A percentile compares a stretch with the other conserved stretches of the same genome.
These are phyloP conservation scores for Epicauta chinensis DNA, from an alignment of 1,140 invertebrate genomes.

Conservation along the genomic window DNA sequence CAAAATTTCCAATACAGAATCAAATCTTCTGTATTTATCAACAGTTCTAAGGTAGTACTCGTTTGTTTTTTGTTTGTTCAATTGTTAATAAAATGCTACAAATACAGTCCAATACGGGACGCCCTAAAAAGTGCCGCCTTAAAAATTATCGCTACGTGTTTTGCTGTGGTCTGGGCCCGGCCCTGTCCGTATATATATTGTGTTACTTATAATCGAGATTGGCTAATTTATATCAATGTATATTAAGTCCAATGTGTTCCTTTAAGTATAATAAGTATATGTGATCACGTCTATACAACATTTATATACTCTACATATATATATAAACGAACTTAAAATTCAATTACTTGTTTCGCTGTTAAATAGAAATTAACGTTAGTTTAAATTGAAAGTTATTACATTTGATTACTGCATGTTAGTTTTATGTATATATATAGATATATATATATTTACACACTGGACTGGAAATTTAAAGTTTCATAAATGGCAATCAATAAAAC, in stretches of 20 bases:
- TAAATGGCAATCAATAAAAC: no score
- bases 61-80: no score
- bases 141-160: no score
- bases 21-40: no score
- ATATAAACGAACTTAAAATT: conserved; percentile 30
- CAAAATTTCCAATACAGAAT: no score
- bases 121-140: no score
- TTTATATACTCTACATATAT: conserved; percentile 15
- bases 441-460: no score
- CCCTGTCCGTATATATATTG: conserved; percentile 13
- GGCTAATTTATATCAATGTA: conserved; percentile 32
- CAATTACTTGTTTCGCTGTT: conserved; percentile 23
- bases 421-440: neutral
- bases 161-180: no score
- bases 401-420: conserved; percentile 18
- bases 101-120: no score
- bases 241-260: neutral
- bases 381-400: conserved; percentile 27
- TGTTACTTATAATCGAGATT: conserved; percentile 29
- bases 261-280: neutral
- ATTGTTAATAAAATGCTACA: no score
- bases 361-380: conserved; percentile 30
- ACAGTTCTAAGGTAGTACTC: no score
- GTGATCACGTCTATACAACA: neutral
- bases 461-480: no score